phyloP scores from a whole-genome alignment of 2,797 vertebrate species.

The Rhincodon typus region DNA sequence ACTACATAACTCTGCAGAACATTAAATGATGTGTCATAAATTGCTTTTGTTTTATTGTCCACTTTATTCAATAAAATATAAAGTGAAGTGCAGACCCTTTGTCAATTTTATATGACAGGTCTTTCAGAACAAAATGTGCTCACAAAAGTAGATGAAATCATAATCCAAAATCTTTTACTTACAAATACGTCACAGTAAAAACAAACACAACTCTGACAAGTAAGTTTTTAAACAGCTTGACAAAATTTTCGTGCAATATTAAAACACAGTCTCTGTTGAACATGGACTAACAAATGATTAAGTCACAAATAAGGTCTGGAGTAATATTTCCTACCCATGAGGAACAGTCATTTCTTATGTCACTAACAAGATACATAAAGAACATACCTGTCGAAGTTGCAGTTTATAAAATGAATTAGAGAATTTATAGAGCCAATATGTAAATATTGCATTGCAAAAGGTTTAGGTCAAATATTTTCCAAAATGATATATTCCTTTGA shows the following conservation, averaged over 20 bases:
- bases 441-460: not conserved
- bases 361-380: not conserved
- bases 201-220: not conserved
- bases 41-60: not conserved
- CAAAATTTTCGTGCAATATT: not conserved
- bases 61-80: conserved; percentile 14
- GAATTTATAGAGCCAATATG: not conserved
- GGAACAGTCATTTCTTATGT: not conserved
- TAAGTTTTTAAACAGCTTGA: not conserved
- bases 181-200: not conserved
- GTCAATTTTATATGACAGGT: not conserved
- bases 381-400: not conserved
- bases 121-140: not conserved
- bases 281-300: not conserved
- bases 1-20: not conserved
- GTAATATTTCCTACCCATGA: not conserved
- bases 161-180: not conserved
- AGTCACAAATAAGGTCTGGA: not conserved
- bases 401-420: not conserved
- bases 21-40: not conserved
- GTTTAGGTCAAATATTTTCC: not conserved
- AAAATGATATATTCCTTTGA: not conserved
- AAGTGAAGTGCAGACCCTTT: not conserved
- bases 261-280: too few relatives aligned
- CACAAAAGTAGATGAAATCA: not conserved